Base-by-base conservation (phyloP, 2,888 invertebrate genomes). In the Thera obeliscata region DNA sequence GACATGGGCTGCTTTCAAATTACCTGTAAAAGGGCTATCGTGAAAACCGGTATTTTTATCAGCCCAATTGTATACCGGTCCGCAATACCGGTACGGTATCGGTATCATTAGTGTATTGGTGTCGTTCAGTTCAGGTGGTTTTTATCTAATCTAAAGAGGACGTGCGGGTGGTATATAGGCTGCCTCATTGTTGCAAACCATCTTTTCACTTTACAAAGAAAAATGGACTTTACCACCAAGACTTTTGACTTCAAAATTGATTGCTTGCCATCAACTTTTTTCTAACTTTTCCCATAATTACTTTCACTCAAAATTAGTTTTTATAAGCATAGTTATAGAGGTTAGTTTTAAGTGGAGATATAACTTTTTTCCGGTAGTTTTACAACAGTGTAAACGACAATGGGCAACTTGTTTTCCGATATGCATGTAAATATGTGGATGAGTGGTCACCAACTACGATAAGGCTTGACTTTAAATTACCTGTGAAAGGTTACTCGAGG, bases 71-170 rank as follows among this genome's bases (percentile, higher is more conserved):
- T 89, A 89, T 90, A 87, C 87, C 85, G 86, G 88, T 86, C 77
- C 73, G 72, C 78, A 82, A 81, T 77, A 71, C 78, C 66, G 65
- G 71, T 88, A 87, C 65, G 43, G 71, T 88, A 87, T 89, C 88
- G 80, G 84, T 85, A 86, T 86, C 88, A 89, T 90, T 90, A 90
- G 82, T 77, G 85, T 87, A 91, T 91, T 90, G 89, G 89, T 91
- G 93, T 87, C 91, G 87, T 81, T 81, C 84, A 83, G 86, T 90
- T 88, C 87, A 88, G 86, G 86, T 89, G 85, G 87, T 87, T 88
- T 86, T 89, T 93, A 93, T 93, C 93, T 93, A 90, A 93, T 93
- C 93, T 90, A 93, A 90, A 91, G 91, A 93, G 93, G 93, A 93
- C 93, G 93, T 93, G 91, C 92, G 93, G 92, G 91, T 82, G 84